Percentiles rank a stretch among this genome's conserved stretches.
phyloP scores from a whole-genome alignment of 1,140 invertebrate species.

The Branchinecta lindahli region DNA sequence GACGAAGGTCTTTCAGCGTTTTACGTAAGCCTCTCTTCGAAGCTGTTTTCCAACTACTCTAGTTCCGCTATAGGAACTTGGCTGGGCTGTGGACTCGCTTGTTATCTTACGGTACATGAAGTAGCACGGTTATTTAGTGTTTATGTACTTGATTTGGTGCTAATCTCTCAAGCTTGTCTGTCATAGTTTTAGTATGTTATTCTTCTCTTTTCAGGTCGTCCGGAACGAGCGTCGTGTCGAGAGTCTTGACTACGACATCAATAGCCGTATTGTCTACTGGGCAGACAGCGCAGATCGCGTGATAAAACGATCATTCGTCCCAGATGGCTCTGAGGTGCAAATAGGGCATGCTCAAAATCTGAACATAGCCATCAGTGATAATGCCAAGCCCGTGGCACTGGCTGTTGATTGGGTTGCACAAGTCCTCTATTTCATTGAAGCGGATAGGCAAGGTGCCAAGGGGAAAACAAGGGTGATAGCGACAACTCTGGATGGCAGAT shows the following conservation, averaged over 20 bases:
- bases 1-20: no score
- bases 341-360: constrained; percentile 71
- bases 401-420: constrained; percentile 81
- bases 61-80: no score
- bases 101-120: no score
- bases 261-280: constrained; percentile 73
- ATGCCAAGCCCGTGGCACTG: constrained; percentile 61
- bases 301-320: constrained; percentile 79
- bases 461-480: constrained; percentile 56
- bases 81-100: no score
- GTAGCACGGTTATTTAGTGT: no score
- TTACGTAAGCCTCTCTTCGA: no score
- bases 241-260: constrained; percentile 68
- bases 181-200: neutral
- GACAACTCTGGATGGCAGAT: constrained; percentile 72
- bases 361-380: constrained; percentile 41
- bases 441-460: constrained; percentile 48
- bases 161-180: no score
- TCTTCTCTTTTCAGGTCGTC: constrained; percentile 45
- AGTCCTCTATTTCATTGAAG: constrained; percentile 88
- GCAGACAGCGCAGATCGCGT: constrained; percentile 74
- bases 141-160: no score
- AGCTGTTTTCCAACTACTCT: no score
- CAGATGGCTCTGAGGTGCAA: constrained; percentile 48
- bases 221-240: constrained; percentile 66